These are phyloP conservation scores for Chelonus formosanus DNA, from an alignment of 2,888 invertebrate species.

Conservation along the genomic window DNA sequence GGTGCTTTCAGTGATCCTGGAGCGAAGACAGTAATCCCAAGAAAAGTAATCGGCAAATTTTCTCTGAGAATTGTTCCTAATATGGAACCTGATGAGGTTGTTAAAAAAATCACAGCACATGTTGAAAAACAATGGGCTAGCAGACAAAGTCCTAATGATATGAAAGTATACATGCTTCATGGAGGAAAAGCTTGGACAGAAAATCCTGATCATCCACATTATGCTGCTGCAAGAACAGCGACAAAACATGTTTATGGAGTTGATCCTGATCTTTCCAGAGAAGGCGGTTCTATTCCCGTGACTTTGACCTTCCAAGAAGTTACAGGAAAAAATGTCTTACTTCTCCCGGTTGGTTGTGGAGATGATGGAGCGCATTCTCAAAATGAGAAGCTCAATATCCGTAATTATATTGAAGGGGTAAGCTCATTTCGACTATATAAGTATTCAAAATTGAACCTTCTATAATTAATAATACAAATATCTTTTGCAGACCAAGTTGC, in stretches of 20 bases:
- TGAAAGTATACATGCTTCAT: conserved; percentile 75
- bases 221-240: conserved; percentile 85
- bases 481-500: conserved; percentile 83
- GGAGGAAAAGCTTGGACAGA: conserved; percentile 93
- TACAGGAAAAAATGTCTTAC: conserved; percentile 90
- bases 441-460: conserved; percentile 3
- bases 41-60: conserved; percentile 95
- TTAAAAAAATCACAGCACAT: conserved; percentile 79
- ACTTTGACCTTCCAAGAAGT: conserved; percentile 92
- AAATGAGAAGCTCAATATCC: conserved; percentile 94
- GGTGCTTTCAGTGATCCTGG: conserved; percentile 94
- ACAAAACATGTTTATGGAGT: conserved; percentile 86
- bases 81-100: conserved; percentile 86
- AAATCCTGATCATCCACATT: conserved; percentile 92
- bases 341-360: conserved; percentile 92
- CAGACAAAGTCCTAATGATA: conserved; percentile 85
- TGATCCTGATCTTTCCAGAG: conserved; percentile 94
- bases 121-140: conserved; percentile 80
- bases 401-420: conserved; percentile 94
- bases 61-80: conserved; percentile 96
- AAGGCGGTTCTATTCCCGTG: conserved; percentile 98
- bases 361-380: conserved; percentile 99
- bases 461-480: no score
- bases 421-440: conserved; percentile 54
- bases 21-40: conserved; percentile 93